Evolutionary conservation across 1,140 invertebrate species (phyloP).

Genomic region (Ceratosolen fusciceps): DNA sequence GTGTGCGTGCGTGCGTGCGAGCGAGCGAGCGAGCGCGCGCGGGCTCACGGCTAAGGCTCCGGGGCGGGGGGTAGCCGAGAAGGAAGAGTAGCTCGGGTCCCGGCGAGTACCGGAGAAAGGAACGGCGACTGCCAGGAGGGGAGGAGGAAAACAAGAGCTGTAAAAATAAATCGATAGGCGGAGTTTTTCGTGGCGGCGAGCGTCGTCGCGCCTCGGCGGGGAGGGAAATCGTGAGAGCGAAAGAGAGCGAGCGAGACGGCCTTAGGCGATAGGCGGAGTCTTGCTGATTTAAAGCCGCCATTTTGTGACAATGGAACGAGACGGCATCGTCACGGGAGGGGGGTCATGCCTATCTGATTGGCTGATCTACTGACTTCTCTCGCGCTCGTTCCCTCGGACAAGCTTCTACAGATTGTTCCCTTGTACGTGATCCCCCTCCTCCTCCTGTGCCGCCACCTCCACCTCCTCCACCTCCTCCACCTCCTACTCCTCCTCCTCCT

Average conservation of each 20-base stretch:
- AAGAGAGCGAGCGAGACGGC: slow-evolving; percentile 32
- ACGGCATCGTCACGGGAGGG: slow-evolving; percentile 51
- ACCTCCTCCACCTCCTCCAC: neutral
- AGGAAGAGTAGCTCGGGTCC: slow-evolving; percentile 44
- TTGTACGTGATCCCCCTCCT: slow-evolving; percentile 54
- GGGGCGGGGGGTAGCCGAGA: slow-evolving; percentile 11
- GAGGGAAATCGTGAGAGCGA: slow-evolving; percentile 37
- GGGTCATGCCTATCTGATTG: slow-evolving; percentile 71
- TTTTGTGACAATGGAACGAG: slow-evolving; percentile 70
- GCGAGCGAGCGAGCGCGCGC: too few relatives aligned
- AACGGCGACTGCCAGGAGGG: slow-evolving; percentile 13
- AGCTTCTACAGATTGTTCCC: slow-evolving; percentile 72
- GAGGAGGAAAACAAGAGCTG: slow-evolving; percentile 61
- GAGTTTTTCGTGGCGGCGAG: slow-evolving; percentile 65
- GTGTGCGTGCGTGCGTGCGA: too few relatives aligned
- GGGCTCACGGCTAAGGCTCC: slow-evolving; percentile 43
- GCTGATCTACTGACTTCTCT: slow-evolving; percentile 70
- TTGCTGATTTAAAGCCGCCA: slow-evolving; percentile 71
- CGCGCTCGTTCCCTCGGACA: slow-evolving; percentile 59
- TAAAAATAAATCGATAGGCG: slow-evolving; percentile 73
- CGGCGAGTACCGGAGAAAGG: slow-evolving; percentile 27
- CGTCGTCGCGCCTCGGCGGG: neutral
- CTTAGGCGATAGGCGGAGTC: slow-evolving; percentile 67
- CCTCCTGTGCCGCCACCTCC: too few relatives aligned
- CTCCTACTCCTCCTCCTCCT: neutral